Conservation (phyloP, 2,113 vertebrate species). For the Pardalotus punctatus region DNA sequence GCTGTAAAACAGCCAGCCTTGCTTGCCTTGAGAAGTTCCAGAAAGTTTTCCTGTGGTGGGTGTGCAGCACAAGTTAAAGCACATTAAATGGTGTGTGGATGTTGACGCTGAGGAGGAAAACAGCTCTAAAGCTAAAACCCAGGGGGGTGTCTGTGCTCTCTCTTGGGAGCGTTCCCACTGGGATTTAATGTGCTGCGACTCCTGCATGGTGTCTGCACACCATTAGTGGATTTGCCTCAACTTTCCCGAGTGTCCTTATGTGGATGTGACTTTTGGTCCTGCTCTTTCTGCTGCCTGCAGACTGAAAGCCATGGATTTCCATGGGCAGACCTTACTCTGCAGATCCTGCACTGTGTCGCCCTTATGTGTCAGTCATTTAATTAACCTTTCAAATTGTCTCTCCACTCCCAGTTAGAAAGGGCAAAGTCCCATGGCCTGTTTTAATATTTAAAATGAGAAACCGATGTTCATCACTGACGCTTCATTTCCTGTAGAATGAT, state of each 20-base stretch:
- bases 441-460: constrained; percentile 27
- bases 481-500: constrained; percentile 24
- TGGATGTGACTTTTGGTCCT: not conserved
- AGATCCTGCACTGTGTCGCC: rapidly evolving
- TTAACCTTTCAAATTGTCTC: constrained; percentile 44
- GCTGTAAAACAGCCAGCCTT: not conserved
- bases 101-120: not conserved
- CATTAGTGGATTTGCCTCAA: not conserved
- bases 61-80: not conserved
- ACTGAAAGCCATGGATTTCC: rapidly evolving
- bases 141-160: not conserved
- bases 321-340: not conserved
- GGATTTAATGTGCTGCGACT: not conserved
- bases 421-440: not conserved
- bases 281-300: not conserved
- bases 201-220: not conserved
- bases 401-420: not conserved
- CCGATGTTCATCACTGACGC: not conserved
- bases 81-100: not conserved
- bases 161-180: not conserved
- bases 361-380: not conserved
- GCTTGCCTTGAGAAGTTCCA: not conserved
- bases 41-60: not conserved
- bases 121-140: not conserved
- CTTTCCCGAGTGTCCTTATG: not conserved